A percentile compares a stretch with the other conserved stretches of the same genome.
These are phyloP conservation scores for Andrena flavipes DNA, from an alignment of 2,888 invertebrate species.

Conservation along the genomic window DNA sequence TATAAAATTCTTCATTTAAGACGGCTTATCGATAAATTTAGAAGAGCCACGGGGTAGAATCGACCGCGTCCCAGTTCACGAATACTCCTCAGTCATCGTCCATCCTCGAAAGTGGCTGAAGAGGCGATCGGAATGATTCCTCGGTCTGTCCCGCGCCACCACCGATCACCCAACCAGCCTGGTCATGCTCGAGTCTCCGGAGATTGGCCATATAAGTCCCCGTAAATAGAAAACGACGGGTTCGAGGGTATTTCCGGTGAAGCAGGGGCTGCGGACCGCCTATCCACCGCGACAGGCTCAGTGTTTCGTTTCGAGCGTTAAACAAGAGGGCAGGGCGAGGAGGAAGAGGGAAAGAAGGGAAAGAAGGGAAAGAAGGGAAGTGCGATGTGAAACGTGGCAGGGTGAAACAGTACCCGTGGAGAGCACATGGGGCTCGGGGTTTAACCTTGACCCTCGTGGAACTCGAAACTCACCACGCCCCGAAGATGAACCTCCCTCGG, in stretches of 20 bases:
- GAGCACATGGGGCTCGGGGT: slow-evolving; percentile 61
- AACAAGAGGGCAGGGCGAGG: background rate
- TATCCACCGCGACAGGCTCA: slow-evolving; percentile 29
- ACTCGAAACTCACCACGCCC: slow-evolving; percentile 67
- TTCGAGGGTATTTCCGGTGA: slow-evolving; percentile 28
- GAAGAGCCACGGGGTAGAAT: background rate
- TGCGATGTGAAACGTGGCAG: slow-evolving; percentile 16
- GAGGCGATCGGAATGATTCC: too few relatives aligned
- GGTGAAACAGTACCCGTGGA: slow-evolving; percentile 32
- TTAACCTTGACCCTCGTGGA: slow-evolving; percentile 73
- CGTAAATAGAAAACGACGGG: slow-evolving; percentile 64
- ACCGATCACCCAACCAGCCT: slow-evolving; percentile 39
- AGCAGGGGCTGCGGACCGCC: slow-evolving; percentile 7
- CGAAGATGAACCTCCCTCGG: slow-evolving; percentile 51
- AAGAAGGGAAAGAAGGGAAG: background rate
- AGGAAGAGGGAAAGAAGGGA: background rate
- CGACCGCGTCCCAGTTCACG: too few relatives aligned
- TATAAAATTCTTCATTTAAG: background rate
- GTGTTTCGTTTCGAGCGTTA: slow-evolving; percentile 3
- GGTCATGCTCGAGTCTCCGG: slow-evolving; percentile 49
- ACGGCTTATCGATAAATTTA: background rate
- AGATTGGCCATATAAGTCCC: slow-evolving; percentile 50
- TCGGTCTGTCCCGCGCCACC: too few relatives aligned
- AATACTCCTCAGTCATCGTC: too few relatives aligned
- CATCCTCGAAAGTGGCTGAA: too few relatives aligned